These are phyloP conservation scores for Pangasius mekongensis DNA, from an alignment of 2,797 vertebrate genomes.

Conservation along the genomic window DNA sequence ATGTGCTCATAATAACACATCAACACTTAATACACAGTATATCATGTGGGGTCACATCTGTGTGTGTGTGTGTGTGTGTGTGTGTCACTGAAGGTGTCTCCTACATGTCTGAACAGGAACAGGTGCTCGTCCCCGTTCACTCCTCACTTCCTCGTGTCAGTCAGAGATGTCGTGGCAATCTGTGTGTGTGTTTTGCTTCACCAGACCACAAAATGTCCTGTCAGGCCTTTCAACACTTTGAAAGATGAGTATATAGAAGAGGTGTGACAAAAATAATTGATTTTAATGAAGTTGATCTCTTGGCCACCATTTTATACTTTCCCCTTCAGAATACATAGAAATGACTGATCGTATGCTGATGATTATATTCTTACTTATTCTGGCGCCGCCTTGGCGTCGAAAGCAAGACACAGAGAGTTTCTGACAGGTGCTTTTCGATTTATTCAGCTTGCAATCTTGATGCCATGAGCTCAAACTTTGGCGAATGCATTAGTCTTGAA, in stretches of 20 bases:
- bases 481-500: no score
- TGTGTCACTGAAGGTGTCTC: conserved; percentile 48
- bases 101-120: conserved; percentile 42
- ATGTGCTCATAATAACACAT: neutral
- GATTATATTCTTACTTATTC: neutral
- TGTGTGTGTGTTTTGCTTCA: neutral
- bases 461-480: no score
- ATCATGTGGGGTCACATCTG: neutral
- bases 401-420: no score
- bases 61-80: conserved; percentile 28
- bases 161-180: neutral
- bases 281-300: neutral
- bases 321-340: neutral
- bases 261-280: neutral
- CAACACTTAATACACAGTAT: no score
- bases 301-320: neutral
- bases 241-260: neutral
- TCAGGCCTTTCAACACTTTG: neutral
- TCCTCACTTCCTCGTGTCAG: neutral
- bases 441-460: no score
- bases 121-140: neutral
- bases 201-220: neutral
- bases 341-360: neutral
- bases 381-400: no score
- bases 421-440: no score